Base-by-base conservation (phyloP, 2,113 vertebrate genomes). In the Callaeas wilsoni region DNA sequence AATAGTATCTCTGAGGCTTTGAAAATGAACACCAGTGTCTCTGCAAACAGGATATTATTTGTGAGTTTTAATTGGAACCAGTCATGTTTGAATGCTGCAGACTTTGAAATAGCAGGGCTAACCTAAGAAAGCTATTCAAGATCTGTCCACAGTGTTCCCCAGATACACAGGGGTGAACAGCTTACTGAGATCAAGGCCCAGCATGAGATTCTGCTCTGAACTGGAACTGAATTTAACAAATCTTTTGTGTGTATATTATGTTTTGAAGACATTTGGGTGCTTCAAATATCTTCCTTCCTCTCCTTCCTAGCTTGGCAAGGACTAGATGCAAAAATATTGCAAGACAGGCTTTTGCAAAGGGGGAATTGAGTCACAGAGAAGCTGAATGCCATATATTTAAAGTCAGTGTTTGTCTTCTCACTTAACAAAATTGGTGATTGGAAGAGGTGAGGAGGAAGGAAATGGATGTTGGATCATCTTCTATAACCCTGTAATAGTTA, bases 11-110 rank as follows among this genome's bases (percentile, higher is more conserved):
- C 91, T 70, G 96, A 96, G 94, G 93, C 78, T 96, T 96, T 97
- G 97, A 97, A 98, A 98, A 93, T 87, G 86, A 97, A 87, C 92
- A 89, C 97, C 96, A 94, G 67, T 97, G 92, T 96, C 96, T 97
- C 96, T 96, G 91, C 91, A 97, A 97, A 97, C 96, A 97, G 94
- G 97, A 95, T 96, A 71, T 86, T 91, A 30, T 96, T 97, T 91
- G 69, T 96, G 91, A 92, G 94, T 88, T 94, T 97, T 97, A 96
- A 95, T 94, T 97, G 95, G 94, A 97, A 96, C 87, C 97, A 95
- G 94, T 87, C 65, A 42, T 56, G 80, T 97, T 93, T 89, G 90
- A 96, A 94, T 73, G 88, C 92, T 92, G 91, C 92, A 52, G 16
- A 92, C 93, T 95, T 97, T 82, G 96, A 97, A 97, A 83, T 84